Base-by-base conservation (phyloP, 2,113 vertebrate species). In the Atherinomorus stipes region DNA sequence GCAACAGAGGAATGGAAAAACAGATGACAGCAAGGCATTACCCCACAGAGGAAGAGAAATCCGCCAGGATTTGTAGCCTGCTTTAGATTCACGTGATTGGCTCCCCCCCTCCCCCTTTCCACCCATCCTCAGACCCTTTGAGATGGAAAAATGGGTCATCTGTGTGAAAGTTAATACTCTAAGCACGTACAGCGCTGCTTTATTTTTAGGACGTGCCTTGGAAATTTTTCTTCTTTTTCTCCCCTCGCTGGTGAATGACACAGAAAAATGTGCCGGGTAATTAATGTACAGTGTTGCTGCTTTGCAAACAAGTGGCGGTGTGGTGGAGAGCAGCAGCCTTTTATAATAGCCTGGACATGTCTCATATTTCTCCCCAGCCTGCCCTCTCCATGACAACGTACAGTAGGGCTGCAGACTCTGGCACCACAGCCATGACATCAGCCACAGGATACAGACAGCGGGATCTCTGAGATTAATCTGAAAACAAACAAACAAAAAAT, bases 61-160 rank as follows among this genome's bases (percentile, higher is more conserved):
- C 89, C 78, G 28, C 74, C 83, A 84, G 88, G 91, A 91, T 88
- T 88, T 90, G 86, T 83, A 90, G 84, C 82, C 91, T 89, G 89
- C 87, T 89, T 88, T 86, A 78, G 61, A 83, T 80, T 90, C 90
- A 88, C 84, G 83, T 90, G 88, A 92, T 80, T 81, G 84, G 72
- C 80, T 9, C 40, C 74, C 49, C 47, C 12, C 45, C 45, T 8
- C 4, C 44, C 63, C 56, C 82, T 85, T 86, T 84, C 84, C 84
- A 88, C 73, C 79, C 76, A 84, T 88, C 83, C 78, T 64, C 84
- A 84, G 84, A 87, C 83, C 86, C 83, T 90, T 87, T 88, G 85
- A 93, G 88, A 90, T 86, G 88, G 89, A 90, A 92, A 93, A 93
- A 91, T 93, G 92, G 93, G 92, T 93, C 90, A 92, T 89, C 86